These are phyloP conservation scores for Digitonthophagus gazella DNA, from an alignment of 2,888 invertebrate genomes.

Conservation along the genomic window DNA sequence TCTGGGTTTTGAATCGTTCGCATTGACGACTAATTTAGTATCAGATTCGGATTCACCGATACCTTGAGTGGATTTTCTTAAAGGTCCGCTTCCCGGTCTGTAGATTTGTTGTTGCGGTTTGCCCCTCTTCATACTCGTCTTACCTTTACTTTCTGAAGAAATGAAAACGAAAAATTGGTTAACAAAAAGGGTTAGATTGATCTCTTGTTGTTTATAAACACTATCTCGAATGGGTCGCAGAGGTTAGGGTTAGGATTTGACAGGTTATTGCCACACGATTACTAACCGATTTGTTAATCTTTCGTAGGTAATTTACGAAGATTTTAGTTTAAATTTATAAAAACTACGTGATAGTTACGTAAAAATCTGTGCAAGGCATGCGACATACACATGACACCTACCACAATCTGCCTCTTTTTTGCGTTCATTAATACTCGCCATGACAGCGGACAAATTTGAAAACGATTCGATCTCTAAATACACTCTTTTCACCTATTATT, in stretches of 20 bases:
- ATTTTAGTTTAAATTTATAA: background rate
- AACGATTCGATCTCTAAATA: conserved; percentile 24
- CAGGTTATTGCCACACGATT: conserved; percentile 18
- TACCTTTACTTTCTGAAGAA: conserved; percentile 29
- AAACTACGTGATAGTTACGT: conserved; percentile 10
- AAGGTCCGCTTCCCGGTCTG: conserved; percentile 73
- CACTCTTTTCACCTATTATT: background rate
- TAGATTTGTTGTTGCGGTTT: conserved; percentile 71
- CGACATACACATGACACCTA: conserved; percentile 36
- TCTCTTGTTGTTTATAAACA: conserved; percentile 28
- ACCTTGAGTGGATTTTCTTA: conserved; percentile 65
- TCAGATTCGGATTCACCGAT: conserved; percentile 58
- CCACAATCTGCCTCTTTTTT: conserved; percentile 41
- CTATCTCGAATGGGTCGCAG: conserved; percentile 17
- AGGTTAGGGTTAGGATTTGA: conserved; percentile 28
- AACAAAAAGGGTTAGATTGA: background rate
- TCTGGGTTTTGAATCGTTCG: conserved; percentile 33
- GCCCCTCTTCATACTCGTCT: conserved; percentile 54
- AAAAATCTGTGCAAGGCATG: conserved; percentile 19
- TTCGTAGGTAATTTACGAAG: background rate
- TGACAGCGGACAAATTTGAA: conserved; percentile 33
- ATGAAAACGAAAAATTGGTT: background rate
- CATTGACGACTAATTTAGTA: conserved; percentile 39
- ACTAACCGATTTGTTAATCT: conserved; percentile 7
- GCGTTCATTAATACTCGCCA: conserved; percentile 39